phyloP scores from a whole-genome alignment of 2,888 invertebrate genomes.

The Scaptomyza reducta region DNA sequence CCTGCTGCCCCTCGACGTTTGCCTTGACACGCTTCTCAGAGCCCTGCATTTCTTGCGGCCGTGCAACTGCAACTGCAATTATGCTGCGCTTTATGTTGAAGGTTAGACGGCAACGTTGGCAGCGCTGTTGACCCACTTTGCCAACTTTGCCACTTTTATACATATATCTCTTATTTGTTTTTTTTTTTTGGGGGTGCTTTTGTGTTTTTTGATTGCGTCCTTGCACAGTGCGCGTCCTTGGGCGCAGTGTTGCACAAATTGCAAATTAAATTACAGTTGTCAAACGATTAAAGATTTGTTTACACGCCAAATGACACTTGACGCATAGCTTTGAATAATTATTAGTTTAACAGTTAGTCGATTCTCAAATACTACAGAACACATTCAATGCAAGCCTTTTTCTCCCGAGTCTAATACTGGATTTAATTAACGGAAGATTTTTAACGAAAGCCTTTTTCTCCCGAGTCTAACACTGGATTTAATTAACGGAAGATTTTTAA shows the following conservation, averaged over 20 bases:
- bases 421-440: neutral
- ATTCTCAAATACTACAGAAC: neutral
- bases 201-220: slow-evolving; percentile 58
- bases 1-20: slow-evolving; percentile 13
- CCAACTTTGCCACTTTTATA: neutral
- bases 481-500: neutral
- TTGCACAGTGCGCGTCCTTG: slow-evolving; percentile 60
- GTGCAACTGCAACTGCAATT: slow-evolving; percentile 66
- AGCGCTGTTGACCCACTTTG: slow-evolving; percentile 68
- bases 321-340: too few species aligned
- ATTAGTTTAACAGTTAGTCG: neutral
- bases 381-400: too few species aligned
- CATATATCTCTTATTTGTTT: neutral
- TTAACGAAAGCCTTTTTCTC: too few species aligned
- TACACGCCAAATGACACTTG: slow-evolving; percentile 13
- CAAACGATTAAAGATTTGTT: slow-evolving; percentile 60
- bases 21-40: slow-evolving; percentile 70
- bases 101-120: slow-evolving; percentile 51
- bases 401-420: too few species aligned
- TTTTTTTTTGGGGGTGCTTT: slow-evolving; percentile 15
- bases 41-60: slow-evolving; percentile 45
- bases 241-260: slow-evolving; percentile 41
- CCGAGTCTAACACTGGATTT: too few species aligned
- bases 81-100: slow-evolving; percentile 71
- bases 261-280: slow-evolving; percentile 41